Evolutionary conservation across 2,888 invertebrate genomes (phyloP), one percentile per base, ranked within the genome.

Genomic region (Graphium colonna): DNA sequence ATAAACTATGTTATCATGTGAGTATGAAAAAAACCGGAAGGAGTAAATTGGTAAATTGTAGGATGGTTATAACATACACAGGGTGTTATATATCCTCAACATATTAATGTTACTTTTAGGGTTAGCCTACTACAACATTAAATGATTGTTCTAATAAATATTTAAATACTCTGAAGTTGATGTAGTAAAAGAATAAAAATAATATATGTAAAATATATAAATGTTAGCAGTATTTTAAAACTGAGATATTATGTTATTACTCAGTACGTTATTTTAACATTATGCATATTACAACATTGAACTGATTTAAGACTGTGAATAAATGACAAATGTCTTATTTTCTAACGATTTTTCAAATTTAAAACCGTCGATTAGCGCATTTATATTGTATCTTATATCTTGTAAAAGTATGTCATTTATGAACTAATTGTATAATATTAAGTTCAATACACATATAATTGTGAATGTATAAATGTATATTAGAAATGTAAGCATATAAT

Each of bases 31-130:
- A 5, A 26, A 26, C 26, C 26, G 7, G 7, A 26, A 26, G 7
- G 26, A 7, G 3, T 26, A 5, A n/a, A n/a, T 26, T 26, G 3
- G 26, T 26, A 26, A 26, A 3, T 26, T 5, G 7, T 7, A 26
- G 3, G 3, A 5, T 3, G 26, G 7, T 26, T 26, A 26, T 26
- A 26, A 21, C 21, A 21, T 16, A 40, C 39, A 51, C 39, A 51
- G 38, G 51, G 28, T 51, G 51, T 51, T 40, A 28, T 39, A 39
- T 38, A 43, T 31, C 13, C n/a, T 10, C 42, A 15, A 33, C 10
- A 42, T 18, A 48, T 31, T 48, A 21, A 21, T 21, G 21, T 26
- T 38, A 33, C 4, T 33, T 2, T 41, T 31, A 36, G n/a, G 9
- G 36, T 36, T n/a, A 36, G 12, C 3, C 9, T 12, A 33, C 10